A percentile compares a stretch with the other conserved stretches of the same genome.
These are phyloP conservation scores for Centruroides vittatus DNA, from an alignment of 1,140 invertebrate species.

Conservation along the genomic window DNA sequence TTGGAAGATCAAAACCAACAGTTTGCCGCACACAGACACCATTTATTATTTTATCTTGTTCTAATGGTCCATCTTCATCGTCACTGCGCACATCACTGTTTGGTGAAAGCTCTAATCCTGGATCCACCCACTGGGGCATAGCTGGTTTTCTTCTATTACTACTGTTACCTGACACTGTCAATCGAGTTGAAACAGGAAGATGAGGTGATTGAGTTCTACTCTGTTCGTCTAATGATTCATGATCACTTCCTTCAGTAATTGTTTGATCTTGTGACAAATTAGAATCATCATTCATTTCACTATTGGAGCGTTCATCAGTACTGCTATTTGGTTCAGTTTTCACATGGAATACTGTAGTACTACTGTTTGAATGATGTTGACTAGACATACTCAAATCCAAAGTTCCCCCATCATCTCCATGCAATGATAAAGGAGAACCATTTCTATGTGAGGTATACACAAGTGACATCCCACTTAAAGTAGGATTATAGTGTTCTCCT, in stretches of 20 bases:
- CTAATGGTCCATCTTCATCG: conserved; percentile 2
- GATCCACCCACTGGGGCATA: conserved; percentile 93
- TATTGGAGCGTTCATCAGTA: conserved; percentile 11
- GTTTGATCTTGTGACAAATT: no score
- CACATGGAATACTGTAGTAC: no score
- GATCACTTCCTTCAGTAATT: no score
- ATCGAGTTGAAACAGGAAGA: no score
- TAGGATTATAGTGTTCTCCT: conserved; percentile 42
- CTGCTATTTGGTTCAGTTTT: conserved; percentile 1
- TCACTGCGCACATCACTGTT: conserved; percentile 1
- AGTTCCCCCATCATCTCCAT: conserved; percentile 16
- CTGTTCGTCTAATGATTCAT: no score
- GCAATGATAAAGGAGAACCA: conserved; percentile 3
- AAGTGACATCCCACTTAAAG: conserved; percentile 2
- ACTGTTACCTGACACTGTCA: neutral
- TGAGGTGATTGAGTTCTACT: no score
- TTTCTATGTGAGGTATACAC: conserved; percentile 10
- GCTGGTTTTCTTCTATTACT: conserved; percentile 68
- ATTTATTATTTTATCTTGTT: conserved; percentile 50
- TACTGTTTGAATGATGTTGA: conserved; percentile 5
- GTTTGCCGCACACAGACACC: conserved; percentile 77
- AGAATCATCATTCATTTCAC: conserved; percentile 1
- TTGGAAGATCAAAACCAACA: no score
- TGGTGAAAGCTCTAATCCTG: conserved; percentile 27
- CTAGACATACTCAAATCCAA: conserved; percentile 60